A percentile compares a stretch with the other conserved stretches of the same genome.
Evolutionary conservation across 2,113 vertebrate genomes (phyloP).

Genomic region (Mirza zaza): DNA sequence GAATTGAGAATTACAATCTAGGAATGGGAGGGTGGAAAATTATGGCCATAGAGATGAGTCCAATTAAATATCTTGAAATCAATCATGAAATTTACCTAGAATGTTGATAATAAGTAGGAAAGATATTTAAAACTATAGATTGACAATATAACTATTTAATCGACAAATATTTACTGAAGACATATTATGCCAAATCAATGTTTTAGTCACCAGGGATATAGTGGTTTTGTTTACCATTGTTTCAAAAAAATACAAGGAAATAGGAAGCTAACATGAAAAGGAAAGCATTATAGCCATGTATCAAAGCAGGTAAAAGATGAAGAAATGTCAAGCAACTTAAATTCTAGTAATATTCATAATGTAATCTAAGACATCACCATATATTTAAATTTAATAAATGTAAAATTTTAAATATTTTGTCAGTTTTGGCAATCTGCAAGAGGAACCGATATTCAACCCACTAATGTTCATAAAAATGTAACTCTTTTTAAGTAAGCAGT

Average conservation of each 20-base stretch:
- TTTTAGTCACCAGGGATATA: neutral
- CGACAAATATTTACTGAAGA: slow-evolving; percentile 50
- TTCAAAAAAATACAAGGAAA: neutral
- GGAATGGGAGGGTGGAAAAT: neutral
- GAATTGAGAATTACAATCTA: neutral
- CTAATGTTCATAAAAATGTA: neutral
- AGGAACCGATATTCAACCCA: neutral
- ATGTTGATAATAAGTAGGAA: neutral
- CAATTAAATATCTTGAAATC: slow-evolving; percentile 15
- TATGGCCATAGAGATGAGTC: neutral
- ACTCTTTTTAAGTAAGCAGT: neutral
- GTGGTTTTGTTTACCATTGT: neutral
- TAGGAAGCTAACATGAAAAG: neutral
- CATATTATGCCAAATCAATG: slow-evolving; percentile 4
- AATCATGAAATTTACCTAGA: slow-evolving; percentile 53
- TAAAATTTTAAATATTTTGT: neutral
- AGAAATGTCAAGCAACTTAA: neutral
- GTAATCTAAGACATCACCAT: neutral
- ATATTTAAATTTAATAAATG: neutral
- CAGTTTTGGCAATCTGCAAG: neutral
- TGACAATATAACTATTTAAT: slow-evolving; percentile 46
- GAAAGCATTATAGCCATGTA: neutral
- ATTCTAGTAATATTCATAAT: neutral
- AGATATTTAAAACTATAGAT: slow-evolving; percentile 48
- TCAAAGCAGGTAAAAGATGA: neutral